Evolutionary conservation across 2,113 vertebrate species (phyloP).

Genomic region (Xyrauchen texanus): DNA sequence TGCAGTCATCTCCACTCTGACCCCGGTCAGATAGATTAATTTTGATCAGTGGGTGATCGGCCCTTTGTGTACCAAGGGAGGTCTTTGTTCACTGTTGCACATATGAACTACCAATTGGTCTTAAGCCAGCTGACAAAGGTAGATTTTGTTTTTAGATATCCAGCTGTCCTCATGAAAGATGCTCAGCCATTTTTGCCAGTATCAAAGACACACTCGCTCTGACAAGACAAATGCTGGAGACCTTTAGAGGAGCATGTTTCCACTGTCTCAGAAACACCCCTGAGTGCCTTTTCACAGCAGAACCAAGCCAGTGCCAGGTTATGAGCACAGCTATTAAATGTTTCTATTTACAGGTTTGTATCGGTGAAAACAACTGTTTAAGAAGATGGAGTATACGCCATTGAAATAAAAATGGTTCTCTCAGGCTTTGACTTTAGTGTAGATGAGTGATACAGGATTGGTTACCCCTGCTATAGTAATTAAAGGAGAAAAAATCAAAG

Average conservation of each 20-base stretch:
- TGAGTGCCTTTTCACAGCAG: conserved; percentile 20
- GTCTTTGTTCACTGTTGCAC: conserved; percentile 49
- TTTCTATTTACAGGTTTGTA: conserved; percentile 38
- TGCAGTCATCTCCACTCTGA: conserved; percentile 22
- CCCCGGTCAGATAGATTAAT: neutral
- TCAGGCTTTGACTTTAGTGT: neutral
- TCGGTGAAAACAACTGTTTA: neutral
- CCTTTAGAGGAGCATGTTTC: conserved; percentile 32
- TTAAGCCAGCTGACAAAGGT: conserved; percentile 56
- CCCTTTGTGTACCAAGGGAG: conserved; percentile 41
- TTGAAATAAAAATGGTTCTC: neutral
- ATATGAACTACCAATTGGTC: conserved; percentile 64
- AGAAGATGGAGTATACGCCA: neutral
- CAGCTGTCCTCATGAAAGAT: conserved; percentile 56
- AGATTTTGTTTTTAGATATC: conserved; percentile 59
- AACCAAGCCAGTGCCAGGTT: conserved; percentile 14
- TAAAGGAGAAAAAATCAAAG: no score
- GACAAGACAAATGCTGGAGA: conserved; percentile 48
- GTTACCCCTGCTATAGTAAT: no score
- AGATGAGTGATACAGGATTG: no score
- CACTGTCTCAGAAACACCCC: conserved; percentile 22
- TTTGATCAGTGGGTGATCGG: conserved; percentile 42
- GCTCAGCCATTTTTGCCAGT: conserved; percentile 23
- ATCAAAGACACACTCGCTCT: conserved; percentile 53
- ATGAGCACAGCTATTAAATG: conserved; percentile 26